Percentiles rank a stretch among this genome's conserved stretches.
These are phyloP conservation scores for Falco concolor DNA, from an alignment of 2,797 vertebrate species.

Conservation along the genomic window DNA sequence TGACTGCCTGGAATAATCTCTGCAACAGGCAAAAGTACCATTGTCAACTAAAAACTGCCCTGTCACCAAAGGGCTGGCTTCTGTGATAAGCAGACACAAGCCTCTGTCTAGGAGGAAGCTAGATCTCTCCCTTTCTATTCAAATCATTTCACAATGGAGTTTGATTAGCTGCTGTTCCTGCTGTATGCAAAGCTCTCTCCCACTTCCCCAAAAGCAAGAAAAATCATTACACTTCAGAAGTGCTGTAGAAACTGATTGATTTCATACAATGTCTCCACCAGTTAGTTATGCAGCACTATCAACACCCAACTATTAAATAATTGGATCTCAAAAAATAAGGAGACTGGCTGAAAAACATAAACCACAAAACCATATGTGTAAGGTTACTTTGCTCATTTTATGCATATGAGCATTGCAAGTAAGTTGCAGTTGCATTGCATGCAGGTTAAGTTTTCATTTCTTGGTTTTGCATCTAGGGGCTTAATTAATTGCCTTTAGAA, in stretches of 20 bases:
- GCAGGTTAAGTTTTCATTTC: not conserved
- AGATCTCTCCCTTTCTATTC: not conserved
- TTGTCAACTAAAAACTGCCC: not conserved
- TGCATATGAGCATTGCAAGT: not conserved
- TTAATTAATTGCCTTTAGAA: not conserved
- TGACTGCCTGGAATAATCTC: not conserved
- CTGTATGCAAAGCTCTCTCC: not conserved
- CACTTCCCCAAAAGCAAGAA: not conserved
- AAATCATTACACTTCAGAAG: not conserved
- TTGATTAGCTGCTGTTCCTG: not conserved
- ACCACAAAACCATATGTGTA: accelerated
- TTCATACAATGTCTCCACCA: not conserved
- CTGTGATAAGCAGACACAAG: not conserved
- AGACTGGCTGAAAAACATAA: not conserved
- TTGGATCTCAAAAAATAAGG: not conserved
- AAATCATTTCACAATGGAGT: not conserved
- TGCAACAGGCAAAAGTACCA: not conserved
- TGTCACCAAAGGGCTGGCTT: not conserved
- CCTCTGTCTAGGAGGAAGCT: not conserved
- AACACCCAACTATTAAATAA: not conserved
- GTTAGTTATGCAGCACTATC: not conserved
- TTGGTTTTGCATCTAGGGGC: not conserved
- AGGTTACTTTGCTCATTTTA: not conserved
- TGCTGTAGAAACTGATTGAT: not conserved
- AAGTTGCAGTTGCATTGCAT: not conserved